phyloP scores from a whole-genome alignment of 2,797 vertebrate species.

The Bradypus variegatus region DNA sequence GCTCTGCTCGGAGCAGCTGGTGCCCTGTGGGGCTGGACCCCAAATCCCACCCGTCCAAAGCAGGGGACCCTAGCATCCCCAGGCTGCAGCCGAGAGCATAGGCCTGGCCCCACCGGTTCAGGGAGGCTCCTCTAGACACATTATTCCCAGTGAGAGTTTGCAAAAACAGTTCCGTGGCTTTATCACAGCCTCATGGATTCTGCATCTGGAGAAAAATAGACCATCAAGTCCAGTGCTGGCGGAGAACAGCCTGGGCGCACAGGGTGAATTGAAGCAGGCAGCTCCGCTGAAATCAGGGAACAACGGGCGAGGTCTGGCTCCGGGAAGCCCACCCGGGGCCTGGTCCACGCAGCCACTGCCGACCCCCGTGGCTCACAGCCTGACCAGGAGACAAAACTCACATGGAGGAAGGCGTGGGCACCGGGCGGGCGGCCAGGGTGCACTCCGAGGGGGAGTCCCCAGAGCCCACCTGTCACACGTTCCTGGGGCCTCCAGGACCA shows the following conservation, averaged over 20 bases:
- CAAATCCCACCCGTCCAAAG: not conserved
- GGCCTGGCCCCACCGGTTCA: rapidly evolving
- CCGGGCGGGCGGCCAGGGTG: not conserved
- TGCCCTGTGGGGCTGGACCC: not conserved
- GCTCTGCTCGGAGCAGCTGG: not conserved
- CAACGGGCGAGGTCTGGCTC: not conserved
- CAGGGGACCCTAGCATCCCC: not conserved
- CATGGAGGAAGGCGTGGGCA: not conserved
- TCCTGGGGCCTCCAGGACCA: not conserved
- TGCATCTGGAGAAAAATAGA: not conserved
- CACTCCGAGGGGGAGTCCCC: too few species aligned
- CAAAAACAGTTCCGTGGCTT: not conserved
- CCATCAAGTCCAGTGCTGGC: not conserved
- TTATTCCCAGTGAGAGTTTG: not conserved
- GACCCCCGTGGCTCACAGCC: not conserved
- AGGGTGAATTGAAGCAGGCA: not conserved
- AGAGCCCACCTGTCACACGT: not conserved
- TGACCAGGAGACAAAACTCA: not conserved
- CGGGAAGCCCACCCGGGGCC: not conserved
- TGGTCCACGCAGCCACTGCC: rapidly evolving
- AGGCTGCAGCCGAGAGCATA: not conserved
- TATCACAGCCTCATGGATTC: not conserved
- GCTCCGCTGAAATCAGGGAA: not conserved
- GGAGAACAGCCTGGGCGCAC: not conserved
- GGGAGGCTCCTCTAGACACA: not conserved